phyloP scores from a whole-genome alignment of 2,113 vertebrate genomes.

The Scartelaos histophorus region DNA sequence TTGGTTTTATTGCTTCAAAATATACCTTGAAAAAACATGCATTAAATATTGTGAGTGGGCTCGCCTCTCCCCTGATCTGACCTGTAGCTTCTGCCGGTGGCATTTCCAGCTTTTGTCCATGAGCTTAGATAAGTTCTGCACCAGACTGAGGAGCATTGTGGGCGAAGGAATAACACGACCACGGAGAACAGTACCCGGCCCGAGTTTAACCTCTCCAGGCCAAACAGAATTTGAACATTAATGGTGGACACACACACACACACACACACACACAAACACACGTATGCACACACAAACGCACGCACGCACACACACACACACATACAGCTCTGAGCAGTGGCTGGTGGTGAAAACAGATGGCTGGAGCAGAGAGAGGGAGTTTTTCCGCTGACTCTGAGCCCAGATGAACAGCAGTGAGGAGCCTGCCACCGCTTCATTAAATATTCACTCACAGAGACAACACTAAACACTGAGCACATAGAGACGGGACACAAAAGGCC shows the following conservation, averaged over 20 bases:
- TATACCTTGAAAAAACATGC: no score
- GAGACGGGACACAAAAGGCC: constrained; percentile 47
- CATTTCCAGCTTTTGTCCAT: neutral
- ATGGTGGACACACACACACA: constrained; percentile 54
- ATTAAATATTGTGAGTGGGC: no score
- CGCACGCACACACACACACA: neutral
- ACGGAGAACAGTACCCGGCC: neutral
- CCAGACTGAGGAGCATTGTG: no score
- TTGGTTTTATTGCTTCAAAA: no score
- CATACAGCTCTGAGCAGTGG: constrained; percentile 53
- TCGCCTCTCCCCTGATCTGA: neutral
- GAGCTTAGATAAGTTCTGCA: neutral
- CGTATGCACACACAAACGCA: constrained; percentile 24
- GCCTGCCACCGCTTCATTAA: constrained; percentile 68
- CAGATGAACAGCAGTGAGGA: constrained; percentile 73
- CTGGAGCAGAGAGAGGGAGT: constrained; percentile 50
- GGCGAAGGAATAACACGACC: no score
- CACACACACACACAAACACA: constrained; percentile 14
- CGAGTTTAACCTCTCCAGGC: constrained; percentile 50
- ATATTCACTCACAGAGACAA: constrained; percentile 67
- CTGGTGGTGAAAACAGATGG: constrained; percentile 77
- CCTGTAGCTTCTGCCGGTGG: neutral
- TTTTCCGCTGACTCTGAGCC: constrained; percentile 72
- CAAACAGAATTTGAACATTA: constrained; percentile 64
- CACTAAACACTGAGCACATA: constrained; percentile 51